Percentiles rank a stretch among this genome's conserved stretches.
Conservation (phyloP, 2,797 vertebrate species). For the Pantherophis alleghaniensis region DNA sequence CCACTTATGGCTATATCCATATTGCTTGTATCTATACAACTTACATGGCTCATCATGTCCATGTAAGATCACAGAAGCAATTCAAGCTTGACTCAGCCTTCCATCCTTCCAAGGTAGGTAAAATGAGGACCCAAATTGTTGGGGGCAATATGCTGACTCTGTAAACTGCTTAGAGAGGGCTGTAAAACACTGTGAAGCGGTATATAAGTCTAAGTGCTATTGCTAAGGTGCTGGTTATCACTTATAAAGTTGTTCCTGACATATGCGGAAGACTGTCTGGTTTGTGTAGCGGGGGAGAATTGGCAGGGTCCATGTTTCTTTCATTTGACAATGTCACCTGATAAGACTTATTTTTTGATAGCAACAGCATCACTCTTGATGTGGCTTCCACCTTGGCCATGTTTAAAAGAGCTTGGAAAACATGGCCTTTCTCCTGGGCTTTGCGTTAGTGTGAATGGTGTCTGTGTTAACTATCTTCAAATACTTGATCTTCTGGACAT, state of each 20-base stretch:
- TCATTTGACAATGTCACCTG: not conserved
- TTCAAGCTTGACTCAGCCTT: too few relatives aligned
- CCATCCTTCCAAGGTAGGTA: too few relatives aligned
- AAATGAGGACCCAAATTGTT: too few relatives aligned
- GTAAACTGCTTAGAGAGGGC: too few relatives aligned
- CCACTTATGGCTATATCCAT: too few relatives aligned
- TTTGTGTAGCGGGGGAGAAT: not conserved
- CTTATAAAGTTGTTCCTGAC: not conserved
- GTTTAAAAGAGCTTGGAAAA: not conserved
- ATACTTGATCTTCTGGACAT: not conserved
- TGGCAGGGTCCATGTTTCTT: not conserved
- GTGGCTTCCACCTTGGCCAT: not conserved
- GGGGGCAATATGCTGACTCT: too few relatives aligned
- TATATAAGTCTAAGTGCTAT: too few relatives aligned
- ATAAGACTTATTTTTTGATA: not conserved
- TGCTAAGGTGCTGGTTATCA: too few relatives aligned
- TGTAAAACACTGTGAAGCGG: too few relatives aligned
- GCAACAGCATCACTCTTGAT: not conserved
- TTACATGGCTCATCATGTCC: too few relatives aligned
- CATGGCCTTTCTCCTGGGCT: not conserved
- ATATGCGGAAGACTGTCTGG: not conserved
- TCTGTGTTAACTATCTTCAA: not conserved
- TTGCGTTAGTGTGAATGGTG: not conserved
- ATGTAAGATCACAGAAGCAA: too few relatives aligned
- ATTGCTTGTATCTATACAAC: too few relatives aligned